Conservation (phyloP, 2,113 vertebrate species). For the Irena cyanogastra region DNA sequence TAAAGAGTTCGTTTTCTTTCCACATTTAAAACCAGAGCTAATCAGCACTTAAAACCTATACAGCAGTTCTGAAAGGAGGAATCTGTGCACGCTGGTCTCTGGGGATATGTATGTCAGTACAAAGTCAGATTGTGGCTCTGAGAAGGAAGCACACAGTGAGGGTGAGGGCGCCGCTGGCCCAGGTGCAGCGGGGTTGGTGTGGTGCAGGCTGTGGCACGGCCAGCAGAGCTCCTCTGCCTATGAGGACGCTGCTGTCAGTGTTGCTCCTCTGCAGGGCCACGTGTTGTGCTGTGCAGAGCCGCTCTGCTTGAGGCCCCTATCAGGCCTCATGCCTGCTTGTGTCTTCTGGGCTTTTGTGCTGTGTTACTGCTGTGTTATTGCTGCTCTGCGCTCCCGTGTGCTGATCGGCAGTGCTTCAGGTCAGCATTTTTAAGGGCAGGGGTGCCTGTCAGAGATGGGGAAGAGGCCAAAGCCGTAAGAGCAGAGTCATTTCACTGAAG, state of each 20-base stretch:
- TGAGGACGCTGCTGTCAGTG: fast-evolving
- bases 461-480: not conserved
- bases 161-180: not conserved
- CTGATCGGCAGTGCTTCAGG: not conserved
- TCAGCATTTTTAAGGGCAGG: not conserved
- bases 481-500: not conserved
- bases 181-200: no score
- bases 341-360: not conserved
- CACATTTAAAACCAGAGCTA: not conserved
- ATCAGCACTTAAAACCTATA: fast-evolving
- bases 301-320: not conserved
- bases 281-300: not conserved
- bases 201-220: fast-evolving
- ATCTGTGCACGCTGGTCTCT: fast-evolving
- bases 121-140: not conserved
- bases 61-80: not conserved
- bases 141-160: not conserved
- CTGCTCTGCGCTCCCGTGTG: not conserved
- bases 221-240: not conserved
- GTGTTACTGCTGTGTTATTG: not conserved
- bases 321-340: not conserved
- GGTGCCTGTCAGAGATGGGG: not conserved
- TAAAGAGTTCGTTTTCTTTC: not conserved
- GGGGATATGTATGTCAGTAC: not conserved
- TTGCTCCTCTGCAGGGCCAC: fast-evolving